A percentile compares a stretch with the other conserved stretches of the same genome.
These are phyloP conservation scores for Drosophila mauritiana DNA, from an alignment of 1,140 invertebrate genomes.

Conservation along the genomic window DNA sequence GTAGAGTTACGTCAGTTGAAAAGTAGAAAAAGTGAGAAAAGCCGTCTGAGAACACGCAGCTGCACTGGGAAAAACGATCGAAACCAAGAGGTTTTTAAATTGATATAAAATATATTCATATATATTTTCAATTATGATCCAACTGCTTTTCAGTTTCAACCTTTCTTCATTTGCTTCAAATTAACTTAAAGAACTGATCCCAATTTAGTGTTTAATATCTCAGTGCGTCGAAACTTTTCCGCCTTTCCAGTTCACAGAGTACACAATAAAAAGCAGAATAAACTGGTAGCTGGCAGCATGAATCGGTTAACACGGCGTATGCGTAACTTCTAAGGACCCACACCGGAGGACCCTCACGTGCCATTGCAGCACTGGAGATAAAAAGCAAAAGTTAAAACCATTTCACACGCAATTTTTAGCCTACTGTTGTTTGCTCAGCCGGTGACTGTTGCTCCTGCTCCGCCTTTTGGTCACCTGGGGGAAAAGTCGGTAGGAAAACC, in stretches of 20 bases:
- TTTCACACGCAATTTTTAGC: slow-evolving; percentile 80
- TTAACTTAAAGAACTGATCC: neutral
- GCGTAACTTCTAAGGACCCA: slow-evolving; percentile 68
- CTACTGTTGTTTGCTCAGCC: slow-evolving; percentile 53
- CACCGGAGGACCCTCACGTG: slow-evolving; percentile 52
- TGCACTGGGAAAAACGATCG: slow-evolving; percentile 8
- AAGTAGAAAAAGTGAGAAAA: slow-evolving; percentile 8
- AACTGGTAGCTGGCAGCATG: slow-evolving; percentile 37
- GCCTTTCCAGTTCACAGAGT: slow-evolving; percentile 4
- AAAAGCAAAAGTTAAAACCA: slow-evolving; percentile 83
- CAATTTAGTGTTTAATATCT: neutral
- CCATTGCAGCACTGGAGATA: slow-evolving; percentile 70
- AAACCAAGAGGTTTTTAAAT: neutral
- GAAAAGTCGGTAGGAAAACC: slow-evolving; percentile 36
- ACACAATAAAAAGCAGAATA: slow-evolving; percentile 30
- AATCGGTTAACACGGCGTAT: slow-evolving; percentile 59
- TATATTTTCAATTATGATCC: neutral
- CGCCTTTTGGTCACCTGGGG: slow-evolving; percentile 50
- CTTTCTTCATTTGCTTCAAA: neutral
- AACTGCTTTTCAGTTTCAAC: neutral
- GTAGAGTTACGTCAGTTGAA: slow-evolving; percentile 13
- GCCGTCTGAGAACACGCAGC: slow-evolving; percentile 3
- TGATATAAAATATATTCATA: neutral
- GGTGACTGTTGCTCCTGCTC: slow-evolving; percentile 49
- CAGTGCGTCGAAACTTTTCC: slow-evolving; percentile 13